These are phyloP conservation scores for Tetropium fuscum DNA, from an alignment of 2,888 invertebrate species.

Conservation along the genomic window DNA sequence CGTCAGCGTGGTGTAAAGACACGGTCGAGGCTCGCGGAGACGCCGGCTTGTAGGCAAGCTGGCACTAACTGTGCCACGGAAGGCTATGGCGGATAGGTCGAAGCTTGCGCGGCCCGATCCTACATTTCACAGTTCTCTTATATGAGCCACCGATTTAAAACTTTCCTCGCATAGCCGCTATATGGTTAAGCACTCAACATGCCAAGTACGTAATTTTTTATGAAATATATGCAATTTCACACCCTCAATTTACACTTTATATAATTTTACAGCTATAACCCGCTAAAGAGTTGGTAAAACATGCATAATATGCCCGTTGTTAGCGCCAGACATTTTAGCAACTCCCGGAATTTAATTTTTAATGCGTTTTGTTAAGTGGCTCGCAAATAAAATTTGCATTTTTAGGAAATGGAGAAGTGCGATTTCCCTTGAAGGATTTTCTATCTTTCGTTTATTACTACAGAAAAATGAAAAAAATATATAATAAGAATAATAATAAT, in stretches of 20 bases:
- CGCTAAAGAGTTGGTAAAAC: constrained; percentile 9
- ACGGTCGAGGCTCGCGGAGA: constrained; percentile 31
- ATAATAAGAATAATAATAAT: no score
- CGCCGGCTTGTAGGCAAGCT: constrained; percentile 56
- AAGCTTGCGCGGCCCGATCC: constrained; percentile 51
- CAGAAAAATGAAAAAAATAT: no score
- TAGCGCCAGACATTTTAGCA: not conserved
- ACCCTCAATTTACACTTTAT: constrained; percentile 17
- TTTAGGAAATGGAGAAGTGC: not conserved
- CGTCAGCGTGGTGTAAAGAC: constrained; percentile 21
- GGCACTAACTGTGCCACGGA: constrained; percentile 58
- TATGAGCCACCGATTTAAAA: constrained; percentile 41
- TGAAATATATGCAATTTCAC: constrained; percentile 29
- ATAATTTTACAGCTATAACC: constrained; percentile 18
- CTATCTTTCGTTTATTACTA: no score
- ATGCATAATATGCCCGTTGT: constrained; percentile 5
- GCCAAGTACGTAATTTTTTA: constrained; percentile 27
- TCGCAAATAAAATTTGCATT: not conserved
- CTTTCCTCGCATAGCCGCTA: constrained; percentile 35
- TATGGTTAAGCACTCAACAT: constrained; percentile 22
- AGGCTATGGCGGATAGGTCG: constrained; percentile 39
- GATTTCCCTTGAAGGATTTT: no score
- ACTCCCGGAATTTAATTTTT: not conserved
- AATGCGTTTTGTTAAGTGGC: not conserved
- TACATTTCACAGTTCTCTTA: constrained; percentile 38